Base-by-base conservation (phyloP, 2,888 invertebrate genomes). In the Halictus ligatus region DNA sequence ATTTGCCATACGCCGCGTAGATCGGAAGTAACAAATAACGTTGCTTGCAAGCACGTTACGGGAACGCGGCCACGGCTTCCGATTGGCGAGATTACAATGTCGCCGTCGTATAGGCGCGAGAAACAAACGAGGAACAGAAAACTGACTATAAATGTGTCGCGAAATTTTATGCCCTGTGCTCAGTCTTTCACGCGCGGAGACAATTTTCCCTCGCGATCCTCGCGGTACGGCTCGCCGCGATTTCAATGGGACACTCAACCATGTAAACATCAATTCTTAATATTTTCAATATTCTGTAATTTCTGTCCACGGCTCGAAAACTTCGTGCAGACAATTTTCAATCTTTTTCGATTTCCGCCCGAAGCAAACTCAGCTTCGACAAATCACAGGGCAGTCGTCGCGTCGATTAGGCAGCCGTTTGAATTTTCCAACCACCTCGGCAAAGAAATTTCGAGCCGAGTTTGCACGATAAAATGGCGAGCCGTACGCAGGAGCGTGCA, bases 61-160 rank as follows among this genome's bases (percentile, higher is more conserved):
- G 67, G 73, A 73, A 86, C 84, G 83, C 80, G 81, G 84, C 78
- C 64, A 54, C 12, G 29, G 40, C 72, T 82, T 78, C 60, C 82
- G 83, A 73, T 82, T 75, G 80, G 79, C 88, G 88, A 89, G 84
- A 84, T 86, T 88, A 84, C 83, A 87, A 50, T 87, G 80, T 83
- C 87, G 71, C 74, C 83, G 83, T 72, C 76, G 71, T 64, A 64
- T 81, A 81, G 75, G 83, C 80, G 80, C 76, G 75, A 91, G 87
- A 91, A 90, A 89, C 83, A 94, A 94, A 93, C 93, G 93, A 95
- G 95, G 94, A 95, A 95, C 94, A 95, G 94, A 94, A 93, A 94
- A 54, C 92, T 95, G 95, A 94, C 95, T 95, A 95, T 94, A 93
- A 67, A 94, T 74, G 85, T 92, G 92, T 92, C 90, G 92, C 91